phyloP scores from a whole-genome alignment of 2,888 invertebrate species.

The Calephelis perditalis region DNA sequence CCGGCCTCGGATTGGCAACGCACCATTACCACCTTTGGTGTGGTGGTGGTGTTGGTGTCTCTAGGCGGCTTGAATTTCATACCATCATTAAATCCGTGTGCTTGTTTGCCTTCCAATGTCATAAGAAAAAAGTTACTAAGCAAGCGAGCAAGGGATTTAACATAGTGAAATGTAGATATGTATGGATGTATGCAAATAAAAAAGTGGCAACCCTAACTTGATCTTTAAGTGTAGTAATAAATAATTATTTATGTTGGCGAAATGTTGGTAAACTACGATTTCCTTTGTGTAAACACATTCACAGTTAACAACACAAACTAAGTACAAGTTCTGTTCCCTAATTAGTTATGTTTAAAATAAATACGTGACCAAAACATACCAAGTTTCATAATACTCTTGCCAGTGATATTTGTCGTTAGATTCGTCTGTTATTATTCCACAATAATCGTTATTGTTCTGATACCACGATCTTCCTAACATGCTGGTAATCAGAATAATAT shows the following conservation, averaged over 20 bases:
- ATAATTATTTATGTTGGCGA: constrained; percentile 2
- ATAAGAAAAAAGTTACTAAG: no score
- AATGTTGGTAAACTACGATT: constrained; percentile 6
- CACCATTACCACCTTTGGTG: no score
- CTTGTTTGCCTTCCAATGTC: no score
- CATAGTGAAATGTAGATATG: no score
- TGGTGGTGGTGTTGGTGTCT: no score
- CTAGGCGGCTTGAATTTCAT: no score
- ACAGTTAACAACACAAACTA: constrained; percentile 4
- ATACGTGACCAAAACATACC: constrained; percentile 21
- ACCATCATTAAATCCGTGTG: no score
- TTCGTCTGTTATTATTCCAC: not conserved
- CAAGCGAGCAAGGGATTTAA: no score
- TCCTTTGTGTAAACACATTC: constrained; percentile 8
- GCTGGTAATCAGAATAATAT: no score
- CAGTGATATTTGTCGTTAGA: not conserved
- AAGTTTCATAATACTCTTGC: constrained; percentile 19
- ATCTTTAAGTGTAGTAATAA: not conserved
- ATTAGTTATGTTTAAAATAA: constrained; percentile 21
- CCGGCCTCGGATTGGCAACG: no score
- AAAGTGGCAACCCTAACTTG: constrained; percentile 1
- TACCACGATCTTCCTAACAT: no score
- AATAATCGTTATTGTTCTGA: no score
- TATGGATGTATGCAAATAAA: not conserved
- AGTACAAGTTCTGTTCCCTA: not conserved